These are phyloP conservation scores for Lasioglossum albipes DNA, from an alignment of 1,140 invertebrate species.

Conservation along the genomic window DNA sequence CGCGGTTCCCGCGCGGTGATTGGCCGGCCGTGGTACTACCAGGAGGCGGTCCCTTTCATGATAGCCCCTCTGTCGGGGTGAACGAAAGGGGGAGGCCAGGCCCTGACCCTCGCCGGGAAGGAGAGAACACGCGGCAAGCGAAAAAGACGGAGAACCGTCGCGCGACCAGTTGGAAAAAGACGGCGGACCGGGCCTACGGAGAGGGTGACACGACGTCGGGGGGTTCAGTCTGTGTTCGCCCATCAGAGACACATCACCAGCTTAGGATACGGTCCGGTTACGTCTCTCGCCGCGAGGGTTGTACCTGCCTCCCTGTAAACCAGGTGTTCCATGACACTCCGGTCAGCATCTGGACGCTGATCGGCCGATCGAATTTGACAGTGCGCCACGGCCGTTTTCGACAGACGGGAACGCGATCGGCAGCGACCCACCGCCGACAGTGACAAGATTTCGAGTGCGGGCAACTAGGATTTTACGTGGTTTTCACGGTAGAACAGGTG, in stretches of 20 bases:
- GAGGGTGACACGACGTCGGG: conserved; percentile 74
- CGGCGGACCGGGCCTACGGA: conserved; percentile 60
- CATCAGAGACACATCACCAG: conserved; percentile 75
- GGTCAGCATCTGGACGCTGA: background rate
- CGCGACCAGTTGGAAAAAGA: conserved; percentile 71
- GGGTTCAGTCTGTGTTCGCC: conserved; percentile 79
- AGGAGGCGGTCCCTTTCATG: conserved; percentile 73
- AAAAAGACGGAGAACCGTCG: conserved; percentile 59
- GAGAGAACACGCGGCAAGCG: conserved; percentile 52
- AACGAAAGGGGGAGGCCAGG: conserved; percentile 54
- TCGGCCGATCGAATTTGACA: conserved; percentile 4
- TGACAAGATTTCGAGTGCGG: no score
- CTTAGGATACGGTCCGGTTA: conserved; percentile 55
- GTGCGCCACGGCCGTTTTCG: background rate
- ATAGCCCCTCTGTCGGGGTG: conserved; percentile 51
- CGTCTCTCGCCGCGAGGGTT: conserved; percentile 56
- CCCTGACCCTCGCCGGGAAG: conserved; percentile 59
- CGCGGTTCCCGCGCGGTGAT: conserved; percentile 63
- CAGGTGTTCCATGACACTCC: conserved; percentile 11
- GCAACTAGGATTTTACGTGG: no score
- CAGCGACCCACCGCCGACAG: background rate
- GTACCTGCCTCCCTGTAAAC: conserved; percentile 29
- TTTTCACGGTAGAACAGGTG: no score
- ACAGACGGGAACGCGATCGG: background rate
- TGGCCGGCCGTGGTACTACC: conserved; percentile 73